Evolutionary conservation across 2,113 vertebrate species (phyloP).

Genomic region (Synodontis membranacea): DNA sequence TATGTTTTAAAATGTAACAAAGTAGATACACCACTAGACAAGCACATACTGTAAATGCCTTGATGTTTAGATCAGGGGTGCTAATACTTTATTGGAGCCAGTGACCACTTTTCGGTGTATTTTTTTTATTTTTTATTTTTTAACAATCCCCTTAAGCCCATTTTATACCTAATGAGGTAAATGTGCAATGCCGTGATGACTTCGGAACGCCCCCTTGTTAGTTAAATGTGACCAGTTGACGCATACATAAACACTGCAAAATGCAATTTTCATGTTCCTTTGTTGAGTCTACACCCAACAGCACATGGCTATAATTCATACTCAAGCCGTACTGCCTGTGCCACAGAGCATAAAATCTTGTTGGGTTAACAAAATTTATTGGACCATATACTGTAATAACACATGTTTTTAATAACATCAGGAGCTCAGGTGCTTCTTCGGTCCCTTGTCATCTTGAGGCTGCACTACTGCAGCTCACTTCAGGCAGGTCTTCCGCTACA

Average conservation of each 20-base stretch:
- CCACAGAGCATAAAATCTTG: not conserved
- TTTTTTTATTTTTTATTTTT: not conserved
- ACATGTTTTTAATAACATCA: slow-evolving; percentile 11
- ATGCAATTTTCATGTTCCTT: not conserved
- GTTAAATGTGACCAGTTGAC: not conserved
- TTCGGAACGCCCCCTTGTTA: not conserved
- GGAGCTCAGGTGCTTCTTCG: not conserved
- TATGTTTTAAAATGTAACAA: not conserved
- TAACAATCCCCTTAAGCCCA: not conserved
- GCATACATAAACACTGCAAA: not conserved
- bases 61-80: not conserved
- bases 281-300: not conserved
- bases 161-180: not conserved
- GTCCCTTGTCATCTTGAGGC: not conserved
- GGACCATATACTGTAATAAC: slow-evolving; percentile 1
- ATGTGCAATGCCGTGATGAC: not conserved
- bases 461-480: not conserved
- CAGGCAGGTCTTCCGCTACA: not conserved
- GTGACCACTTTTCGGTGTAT: not conserved
- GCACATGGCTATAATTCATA: not conserved
- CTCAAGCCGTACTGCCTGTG: not conserved
- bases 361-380: not conserved
- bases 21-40: not conserved
- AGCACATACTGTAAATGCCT: not conserved
- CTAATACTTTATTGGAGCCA: not conserved